Evolutionary conservation across 2,797 vertebrate species (phyloP), one percentile per base, ranked within the genome.

Genomic region (Enteromius mattozi): DNA sequence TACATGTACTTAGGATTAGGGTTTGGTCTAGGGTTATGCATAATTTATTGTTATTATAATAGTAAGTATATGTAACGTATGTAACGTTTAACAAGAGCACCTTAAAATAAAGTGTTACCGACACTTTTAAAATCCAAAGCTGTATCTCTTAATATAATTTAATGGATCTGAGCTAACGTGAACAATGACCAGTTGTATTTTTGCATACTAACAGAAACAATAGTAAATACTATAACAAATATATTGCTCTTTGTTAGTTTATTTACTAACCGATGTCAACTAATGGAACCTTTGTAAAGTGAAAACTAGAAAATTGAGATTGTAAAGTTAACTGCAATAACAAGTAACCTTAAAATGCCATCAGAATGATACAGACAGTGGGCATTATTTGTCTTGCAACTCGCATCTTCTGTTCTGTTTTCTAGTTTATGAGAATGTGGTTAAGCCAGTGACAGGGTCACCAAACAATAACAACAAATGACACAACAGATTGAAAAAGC

Each of bases 401-500:
- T 80, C 10, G 3, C 61, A 65, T 81, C 70, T 81, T 61, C 21
- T 40, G 56, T 63, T 63, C 40, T 59, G 47, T 45, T 69, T 86
- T 75, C 27, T 42, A 65, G 24, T 70, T 70, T 70, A 56, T 80
- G 69, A 75, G 59, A 82, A 82, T 65, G 19, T 82, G 30, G 54
- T 82, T 35, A 69, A 69, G 30, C 35, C 71, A 84, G 66, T 74
- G 87, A 81, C 68, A 78, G 82, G 83, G 81, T 78, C 61, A 82
- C 24, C 66, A 81, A 69, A 86, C 79, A 83, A 84, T 86, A 80
- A 83, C 30, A 42, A 84, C 47, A 71, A 83, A 78, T 78, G 35
- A 21, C 54, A 84, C 37, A 81, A 54, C 63, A 81, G 74, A 79
- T 78, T 83, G 79, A 86, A 86, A 71, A 86, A 77, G 85, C 86